A percentile compares a stretch with the other conserved stretches of the same genome.
These are phyloP conservation scores for Antrozous pallidus DNA, from an alignment of 2,797 vertebrate species.

Conservation along the genomic window DNA sequence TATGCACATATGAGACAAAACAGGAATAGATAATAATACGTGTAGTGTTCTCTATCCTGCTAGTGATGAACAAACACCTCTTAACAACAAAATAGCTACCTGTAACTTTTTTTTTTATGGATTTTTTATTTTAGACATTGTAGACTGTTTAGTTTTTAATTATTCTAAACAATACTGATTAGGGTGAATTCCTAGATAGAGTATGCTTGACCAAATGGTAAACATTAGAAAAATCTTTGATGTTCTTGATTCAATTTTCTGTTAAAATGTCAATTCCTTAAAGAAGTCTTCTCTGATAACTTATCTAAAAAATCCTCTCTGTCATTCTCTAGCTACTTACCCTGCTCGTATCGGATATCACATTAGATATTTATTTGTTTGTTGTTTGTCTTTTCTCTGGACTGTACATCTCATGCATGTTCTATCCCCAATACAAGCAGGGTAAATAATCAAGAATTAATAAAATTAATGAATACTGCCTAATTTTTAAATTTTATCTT, in stretches of 20 bases:
- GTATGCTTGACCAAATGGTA: background rate
- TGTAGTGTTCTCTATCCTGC: background rate
- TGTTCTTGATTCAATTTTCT: conserved; percentile 12
- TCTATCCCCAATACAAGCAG: background rate
- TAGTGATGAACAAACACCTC: background rate
- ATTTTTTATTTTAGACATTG: conserved; percentile 24
- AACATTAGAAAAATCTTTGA: conserved; percentile 26
- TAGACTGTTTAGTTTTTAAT: background rate
- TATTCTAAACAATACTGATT: background rate
- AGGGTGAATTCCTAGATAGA: background rate
- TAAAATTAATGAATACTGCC: conserved; percentile 13
- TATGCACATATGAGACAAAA: background rate
- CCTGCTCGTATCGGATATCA: background rate
- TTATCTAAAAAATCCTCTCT: background rate
- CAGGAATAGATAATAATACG: background rate
- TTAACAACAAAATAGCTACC: background rate
- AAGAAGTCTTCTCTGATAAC: background rate
- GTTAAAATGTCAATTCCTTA: conserved; percentile 41
- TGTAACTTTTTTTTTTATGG: background rate
- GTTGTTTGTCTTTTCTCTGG: background rate
- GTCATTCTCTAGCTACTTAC: background rate
- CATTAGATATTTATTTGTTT: conserved; percentile 2
- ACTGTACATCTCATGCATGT: background rate
- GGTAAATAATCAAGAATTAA: conserved; percentile 6
- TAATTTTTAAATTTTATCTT: background rate